phyloP scores from a whole-genome alignment of 2,797 vertebrate species.

The Aplochiton taeniatus region DNA sequence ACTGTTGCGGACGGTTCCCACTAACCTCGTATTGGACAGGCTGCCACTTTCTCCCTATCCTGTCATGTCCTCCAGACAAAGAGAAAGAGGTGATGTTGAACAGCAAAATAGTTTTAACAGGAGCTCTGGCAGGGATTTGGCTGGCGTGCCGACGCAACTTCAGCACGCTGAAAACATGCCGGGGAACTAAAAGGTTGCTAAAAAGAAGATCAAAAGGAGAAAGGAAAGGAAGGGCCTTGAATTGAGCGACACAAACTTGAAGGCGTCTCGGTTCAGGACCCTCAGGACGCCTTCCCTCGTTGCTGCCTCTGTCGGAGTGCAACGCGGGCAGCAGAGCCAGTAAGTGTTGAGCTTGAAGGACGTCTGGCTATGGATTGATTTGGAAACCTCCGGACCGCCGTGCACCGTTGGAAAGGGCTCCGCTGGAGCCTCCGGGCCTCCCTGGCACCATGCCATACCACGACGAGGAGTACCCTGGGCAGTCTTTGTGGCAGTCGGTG shows the following conservation, averaged over 20 bases:
- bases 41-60: neutral
- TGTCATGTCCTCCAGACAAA: conserved; percentile 4
- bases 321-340: conserved; percentile 5
- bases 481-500: conserved; percentile 75
- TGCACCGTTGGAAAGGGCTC: conserved; percentile 28
- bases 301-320: conserved; percentile 3
- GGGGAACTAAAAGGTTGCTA: conserved; percentile 18
- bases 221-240: neutral
- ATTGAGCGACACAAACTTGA: conserved; percentile 5
- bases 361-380: conserved; percentile 1
- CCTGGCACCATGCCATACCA: conserved; percentile 65
- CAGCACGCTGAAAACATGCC: conserved; percentile 18
- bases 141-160: conserved; percentile 19
- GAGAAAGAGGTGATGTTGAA: conserved; percentile 3
- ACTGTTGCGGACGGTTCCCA: neutral
- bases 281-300: no score
- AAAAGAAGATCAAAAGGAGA: conserved; percentile 6
- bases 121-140: conserved; percentile 12
- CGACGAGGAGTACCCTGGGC: conserved; percentile 66
- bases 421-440: neutral
- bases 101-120: conserved; percentile 8
- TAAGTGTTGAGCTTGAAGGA: conserved; percentile 2
- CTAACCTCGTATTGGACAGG: neutral
- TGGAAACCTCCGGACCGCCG: conserved; percentile 14
- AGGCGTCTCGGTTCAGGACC: no score